Percentiles rank a stretch among this genome's conserved stretches.
phyloP scores from a whole-genome alignment of 2,797 vertebrate genomes.

The Pseudotriccus pelzelni region DNA sequence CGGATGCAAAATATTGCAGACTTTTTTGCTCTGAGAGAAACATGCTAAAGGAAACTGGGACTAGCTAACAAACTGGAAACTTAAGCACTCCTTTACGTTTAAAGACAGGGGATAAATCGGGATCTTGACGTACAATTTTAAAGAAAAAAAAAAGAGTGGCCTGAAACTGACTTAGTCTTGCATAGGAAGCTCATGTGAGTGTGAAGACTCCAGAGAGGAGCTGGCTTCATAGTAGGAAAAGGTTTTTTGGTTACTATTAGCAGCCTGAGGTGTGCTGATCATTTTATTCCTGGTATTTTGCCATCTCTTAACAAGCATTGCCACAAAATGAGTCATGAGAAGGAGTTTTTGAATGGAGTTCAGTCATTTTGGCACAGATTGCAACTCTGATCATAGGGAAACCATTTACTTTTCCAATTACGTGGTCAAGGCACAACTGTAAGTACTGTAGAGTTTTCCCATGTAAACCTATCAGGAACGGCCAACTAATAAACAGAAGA shows the following conservation, averaged over 20 bases:
- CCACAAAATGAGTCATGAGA: conserved; percentile 54
- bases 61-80: not conserved
- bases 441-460: not conserved
- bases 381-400: conserved; percentile 46
- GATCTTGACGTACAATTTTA: not conserved
- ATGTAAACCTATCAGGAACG: not conserved
- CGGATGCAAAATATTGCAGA: conserved; percentile 8
- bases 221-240: conserved; percentile 19
- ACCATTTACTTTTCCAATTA: conserved; percentile 59
- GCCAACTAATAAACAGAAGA: conserved; percentile 38
- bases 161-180: not conserved
- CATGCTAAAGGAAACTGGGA: not conserved
- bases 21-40: not conserved
- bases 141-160: not conserved
- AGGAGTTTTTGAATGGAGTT: conserved; percentile 41
- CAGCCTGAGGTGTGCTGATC: conserved; percentile 47
- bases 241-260: conserved; percentile 41
- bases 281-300: conserved; percentile 54
- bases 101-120: not conserved
- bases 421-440: conserved; percentile 24
- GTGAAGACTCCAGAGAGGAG: conserved; percentile 2
- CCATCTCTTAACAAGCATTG: conserved; percentile 40
- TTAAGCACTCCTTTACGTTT: not conserved
- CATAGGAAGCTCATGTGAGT: not conserved
- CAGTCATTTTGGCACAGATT: conserved; percentile 46